These are phyloP conservation scores for Eulithis testata DNA, from an alignment of 2,888 invertebrate genomes.

Conservation along the genomic window DNA sequence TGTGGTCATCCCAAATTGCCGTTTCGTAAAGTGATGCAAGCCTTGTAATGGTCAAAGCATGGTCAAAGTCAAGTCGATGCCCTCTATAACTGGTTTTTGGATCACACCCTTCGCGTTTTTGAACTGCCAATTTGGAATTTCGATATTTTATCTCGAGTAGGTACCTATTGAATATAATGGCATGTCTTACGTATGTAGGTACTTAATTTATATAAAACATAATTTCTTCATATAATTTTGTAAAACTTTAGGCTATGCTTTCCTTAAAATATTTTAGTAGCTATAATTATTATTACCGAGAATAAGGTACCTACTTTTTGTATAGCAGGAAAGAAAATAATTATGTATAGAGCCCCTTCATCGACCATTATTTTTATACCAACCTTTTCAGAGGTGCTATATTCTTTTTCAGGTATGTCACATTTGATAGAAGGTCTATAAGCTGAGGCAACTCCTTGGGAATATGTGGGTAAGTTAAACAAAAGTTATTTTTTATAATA, in stretches of 20 bases:
- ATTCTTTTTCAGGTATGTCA: constrained; percentile 38
- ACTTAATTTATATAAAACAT: too few species aligned
- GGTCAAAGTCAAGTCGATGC: constrained; percentile 71
- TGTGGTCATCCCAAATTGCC: constrained; percentile 55
- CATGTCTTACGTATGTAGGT: too few species aligned
- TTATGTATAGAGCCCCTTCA: too few species aligned
- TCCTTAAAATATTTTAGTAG: too few species aligned
- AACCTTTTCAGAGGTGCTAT: neutral
- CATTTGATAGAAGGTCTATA: neutral
- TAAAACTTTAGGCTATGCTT: too few species aligned
- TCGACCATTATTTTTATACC: neutral
- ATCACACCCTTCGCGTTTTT: constrained; percentile 49
- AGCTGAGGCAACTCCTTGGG: neutral
- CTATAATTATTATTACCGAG: too few species aligned
- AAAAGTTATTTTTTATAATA: constrained; percentile 43
- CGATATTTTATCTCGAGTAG: constrained; percentile 26
- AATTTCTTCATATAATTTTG: too few species aligned
- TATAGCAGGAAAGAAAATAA: too few species aligned
- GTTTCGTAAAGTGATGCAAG: constrained; percentile 68
- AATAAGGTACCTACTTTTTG: too few species aligned
- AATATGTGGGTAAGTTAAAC: constrained; percentile 30
- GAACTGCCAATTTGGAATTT: constrained; percentile 38
- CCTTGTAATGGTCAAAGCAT: constrained; percentile 67
- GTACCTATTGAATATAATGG: too few species aligned
- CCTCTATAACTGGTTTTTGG: constrained; percentile 65